Evolutionary conservation across 30 jellyfish, hydroid and myxozoan species (phyloP).

Genomic region (Haliclystus octoradiatus): DNA sequence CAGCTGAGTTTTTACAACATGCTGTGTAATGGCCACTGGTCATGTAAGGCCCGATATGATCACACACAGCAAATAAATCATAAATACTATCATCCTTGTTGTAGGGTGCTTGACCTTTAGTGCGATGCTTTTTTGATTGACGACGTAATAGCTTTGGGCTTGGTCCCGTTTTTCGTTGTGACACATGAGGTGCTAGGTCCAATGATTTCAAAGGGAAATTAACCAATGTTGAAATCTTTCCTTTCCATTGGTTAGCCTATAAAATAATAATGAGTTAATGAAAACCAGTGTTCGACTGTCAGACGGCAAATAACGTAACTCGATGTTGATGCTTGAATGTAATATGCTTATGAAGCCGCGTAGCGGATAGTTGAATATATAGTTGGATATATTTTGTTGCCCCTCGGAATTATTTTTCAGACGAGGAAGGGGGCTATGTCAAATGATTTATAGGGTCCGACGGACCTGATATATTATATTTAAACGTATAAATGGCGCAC

Average conservation of each 20-base stretch:
- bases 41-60: constrained; percentile 69
- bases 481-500: too few species aligned
- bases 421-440: too few species aligned
- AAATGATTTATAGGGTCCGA: too few species aligned
- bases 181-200: constrained; percentile 52
- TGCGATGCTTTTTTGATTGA: constrained; percentile 12
- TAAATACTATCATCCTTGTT: constrained; percentile 53
- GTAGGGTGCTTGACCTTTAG: constrained; percentile 13
- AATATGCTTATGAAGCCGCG: too few species aligned
- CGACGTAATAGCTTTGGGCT: constrained; percentile 19
- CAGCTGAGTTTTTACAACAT: constrained; percentile 41
- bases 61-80: constrained; percentile 66
- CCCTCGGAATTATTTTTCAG: too few species aligned
- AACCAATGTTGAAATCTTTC: constrained; percentile 55
- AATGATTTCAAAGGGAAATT: constrained; percentile 47
- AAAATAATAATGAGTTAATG: neutral
- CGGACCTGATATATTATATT: too few species aligned
- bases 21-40: constrained; percentile 83
- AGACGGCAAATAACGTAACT: too few species aligned
- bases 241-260: constrained; percentile 52
- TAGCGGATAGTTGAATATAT: too few species aligned
- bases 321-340: too few species aligned
- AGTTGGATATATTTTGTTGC: too few species aligned
- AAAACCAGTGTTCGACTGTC: too few species aligned
- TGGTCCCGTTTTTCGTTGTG: constrained; percentile 7